These are phyloP conservation scores for Zaprionus tsacasi DNA, from an alignment of 1,140 invertebrate species.

Conservation along the genomic window DNA sequence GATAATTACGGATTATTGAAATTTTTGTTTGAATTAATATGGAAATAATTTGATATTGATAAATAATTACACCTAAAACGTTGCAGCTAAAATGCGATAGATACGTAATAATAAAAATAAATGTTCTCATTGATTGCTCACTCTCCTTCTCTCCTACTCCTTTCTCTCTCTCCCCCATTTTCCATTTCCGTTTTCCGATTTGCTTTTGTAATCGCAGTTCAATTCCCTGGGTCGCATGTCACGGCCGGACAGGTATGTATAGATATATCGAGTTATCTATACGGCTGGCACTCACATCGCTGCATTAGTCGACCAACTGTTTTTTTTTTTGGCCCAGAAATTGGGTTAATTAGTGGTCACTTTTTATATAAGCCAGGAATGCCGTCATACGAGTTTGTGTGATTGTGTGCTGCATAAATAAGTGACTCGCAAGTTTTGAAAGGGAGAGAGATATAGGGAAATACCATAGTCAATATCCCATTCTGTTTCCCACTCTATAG, in stretches of 20 bases:
- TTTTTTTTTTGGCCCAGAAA: constrained; percentile 57
- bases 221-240: constrained; percentile 14
- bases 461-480: not conserved
- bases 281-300: constrained; percentile 17
- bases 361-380: constrained; percentile 58
- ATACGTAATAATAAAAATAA: constrained; percentile 57
- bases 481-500: not conserved
- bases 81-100: constrained; percentile 26
- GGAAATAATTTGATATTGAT: constrained; percentile 73
- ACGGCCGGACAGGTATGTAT: not conserved
- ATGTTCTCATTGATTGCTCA: constrained; percentile 47
- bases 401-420: constrained; percentile 8
- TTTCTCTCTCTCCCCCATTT: not conserved
- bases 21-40: constrained; percentile 80
- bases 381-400: not conserved
- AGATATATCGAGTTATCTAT: constrained; percentile 5
- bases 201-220: not conserved
- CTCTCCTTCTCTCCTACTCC: constrained; percentile 11
- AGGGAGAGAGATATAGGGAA: not conserved
- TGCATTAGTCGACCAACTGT: constrained; percentile 32
- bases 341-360: constrained; percentile 80
- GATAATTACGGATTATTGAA: constrained; percentile 81
- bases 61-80: constrained; percentile 66
- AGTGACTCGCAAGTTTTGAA: not conserved
- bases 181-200: not conserved